Base-by-base conservation (phyloP, 2,113 vertebrate species). In the Pedionomus torquatus region DNA sequence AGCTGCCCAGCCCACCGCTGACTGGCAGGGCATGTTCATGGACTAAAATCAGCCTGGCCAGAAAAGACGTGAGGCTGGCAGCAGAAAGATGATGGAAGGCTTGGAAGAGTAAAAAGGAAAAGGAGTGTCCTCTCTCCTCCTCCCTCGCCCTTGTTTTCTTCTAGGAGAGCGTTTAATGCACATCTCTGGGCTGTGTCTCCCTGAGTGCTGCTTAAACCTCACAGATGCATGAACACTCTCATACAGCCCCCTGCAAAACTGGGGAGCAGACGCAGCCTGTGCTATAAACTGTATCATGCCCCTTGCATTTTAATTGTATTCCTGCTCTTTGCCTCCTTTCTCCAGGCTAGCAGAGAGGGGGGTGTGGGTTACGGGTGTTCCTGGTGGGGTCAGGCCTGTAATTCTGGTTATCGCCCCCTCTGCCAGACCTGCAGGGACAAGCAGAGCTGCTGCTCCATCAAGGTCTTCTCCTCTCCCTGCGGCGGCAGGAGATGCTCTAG, bases 161-260 rank as follows among this genome's bases (percentile, higher is more conserved):
- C 28, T 17, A 37, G 60, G 63, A 44, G 48, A 26, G 6, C 14
- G 14, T 55, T 49, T 76, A 16, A 17, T 4, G 25, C 4, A 12
- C 49, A 30, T 20, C 1, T 2, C 16, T 9, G 61, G 71, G 61
- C 71, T 35, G 43, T 26, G 48, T 19, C 66, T 35, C 43, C 61
- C 48, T 4, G 55, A 54, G 89, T 1, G 0, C 55, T 60, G 55
- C 63, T n/a, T 28, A 43, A 70, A 23, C 57, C 68, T 41, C 52
- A 9, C 15, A 7, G 74, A 8, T 2, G 1, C 31, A 10, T 1
- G 0, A 31, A 28, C 33, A 9, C 23, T 21, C 23, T 5, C 9
- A 1, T 6, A 26, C 39, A 37, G 3, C 19, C 10, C 18, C 28
- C 71, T 63, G 63, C 33, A 17, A 13, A 64, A 30, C 23, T 0